Evolutionary conservation across 2,888 invertebrate species (phyloP).

Genomic region (Onchidella celtica): DNA sequence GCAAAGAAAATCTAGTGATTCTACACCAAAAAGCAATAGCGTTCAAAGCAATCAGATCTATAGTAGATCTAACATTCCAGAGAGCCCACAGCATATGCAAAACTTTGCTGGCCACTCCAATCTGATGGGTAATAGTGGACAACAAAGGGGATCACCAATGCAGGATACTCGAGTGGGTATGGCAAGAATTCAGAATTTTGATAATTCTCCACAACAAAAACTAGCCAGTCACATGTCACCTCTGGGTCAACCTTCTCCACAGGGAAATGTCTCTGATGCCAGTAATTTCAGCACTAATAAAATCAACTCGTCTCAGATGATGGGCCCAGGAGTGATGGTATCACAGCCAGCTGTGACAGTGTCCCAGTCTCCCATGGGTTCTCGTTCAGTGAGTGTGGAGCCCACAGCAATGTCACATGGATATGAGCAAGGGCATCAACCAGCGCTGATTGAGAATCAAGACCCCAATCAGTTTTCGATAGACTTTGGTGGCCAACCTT

Average conservation of each 20-base stretch:
- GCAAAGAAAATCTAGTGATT: conserved; percentile 28
- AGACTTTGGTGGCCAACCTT: conserved; percentile 52
- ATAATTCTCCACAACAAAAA: conserved; percentile 36
- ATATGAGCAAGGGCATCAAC: conserved; percentile 4
- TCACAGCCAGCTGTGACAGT: conserved; percentile 9
- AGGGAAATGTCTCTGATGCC: conserved; percentile 19
- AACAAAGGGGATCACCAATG: conserved; percentile 51
- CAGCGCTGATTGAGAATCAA: conserved; percentile 34
- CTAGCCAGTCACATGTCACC: conserved; percentile 36
- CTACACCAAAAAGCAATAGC: not conserved
- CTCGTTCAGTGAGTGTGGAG: conserved; percentile 40
- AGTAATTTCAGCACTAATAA: conserved; percentile 6
- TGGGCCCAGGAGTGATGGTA: conserved; percentile 40
- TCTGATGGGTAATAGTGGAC: conserved; percentile 42
- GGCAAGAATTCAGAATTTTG: conserved; percentile 17
- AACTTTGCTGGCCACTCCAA: conserved; percentile 19
- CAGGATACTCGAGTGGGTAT: conserved; percentile 40
- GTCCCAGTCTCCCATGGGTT: conserved; percentile 34
- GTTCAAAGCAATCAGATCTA: conserved; percentile 29
- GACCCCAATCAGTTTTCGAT: conserved; percentile 42
- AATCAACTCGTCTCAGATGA: conserved; percentile 30
- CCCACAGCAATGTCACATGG: conserved; percentile 27
- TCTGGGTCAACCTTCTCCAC: conserved; percentile 39
- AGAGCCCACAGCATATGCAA: conserved; percentile 40
- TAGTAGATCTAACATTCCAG: conserved; percentile 45